phyloP scores from a whole-genome alignment of 2,113 vertebrate species.

The Cardinalis cardinalis region DNA sequence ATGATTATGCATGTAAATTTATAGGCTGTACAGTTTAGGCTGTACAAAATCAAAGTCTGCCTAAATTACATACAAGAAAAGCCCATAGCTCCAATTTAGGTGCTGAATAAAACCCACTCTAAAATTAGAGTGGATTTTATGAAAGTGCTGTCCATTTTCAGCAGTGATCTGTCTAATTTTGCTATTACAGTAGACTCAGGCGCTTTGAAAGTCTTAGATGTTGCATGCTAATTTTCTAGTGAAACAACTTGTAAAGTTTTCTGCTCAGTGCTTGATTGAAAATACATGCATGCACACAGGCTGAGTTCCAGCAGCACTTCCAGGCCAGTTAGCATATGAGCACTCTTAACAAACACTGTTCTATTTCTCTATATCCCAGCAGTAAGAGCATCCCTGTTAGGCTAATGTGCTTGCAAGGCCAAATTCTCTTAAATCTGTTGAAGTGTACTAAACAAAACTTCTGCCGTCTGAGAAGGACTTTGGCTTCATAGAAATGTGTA shows the following conservation, averaged over 20 bases:
- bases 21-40: background rate
- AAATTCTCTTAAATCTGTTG: background rate
- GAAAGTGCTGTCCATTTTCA: background rate
- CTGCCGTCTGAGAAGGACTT: background rate
- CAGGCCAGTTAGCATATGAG: background rate
- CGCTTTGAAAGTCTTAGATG: background rate
- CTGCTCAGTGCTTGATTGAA: background rate
- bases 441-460: background rate
- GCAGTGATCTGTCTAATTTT: background rate
- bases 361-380: background rate
- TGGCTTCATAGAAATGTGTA: background rate
- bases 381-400: background rate
- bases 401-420: background rate
- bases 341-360: background rate
- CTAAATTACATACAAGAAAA: background rate
- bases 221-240: background rate
- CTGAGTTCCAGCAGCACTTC: background rate
- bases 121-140: background rate
- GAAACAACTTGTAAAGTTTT: background rate
- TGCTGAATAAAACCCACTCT: background rate
- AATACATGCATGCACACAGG: rapidly evolving
- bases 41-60: background rate
- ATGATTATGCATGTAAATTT: background rate
- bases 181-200: background rate
- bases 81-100: background rate